These are phyloP conservation scores for Nasonovia ribisnigri DNA, from an alignment of 2,888 invertebrate genomes.

Conservation along the genomic window DNA sequence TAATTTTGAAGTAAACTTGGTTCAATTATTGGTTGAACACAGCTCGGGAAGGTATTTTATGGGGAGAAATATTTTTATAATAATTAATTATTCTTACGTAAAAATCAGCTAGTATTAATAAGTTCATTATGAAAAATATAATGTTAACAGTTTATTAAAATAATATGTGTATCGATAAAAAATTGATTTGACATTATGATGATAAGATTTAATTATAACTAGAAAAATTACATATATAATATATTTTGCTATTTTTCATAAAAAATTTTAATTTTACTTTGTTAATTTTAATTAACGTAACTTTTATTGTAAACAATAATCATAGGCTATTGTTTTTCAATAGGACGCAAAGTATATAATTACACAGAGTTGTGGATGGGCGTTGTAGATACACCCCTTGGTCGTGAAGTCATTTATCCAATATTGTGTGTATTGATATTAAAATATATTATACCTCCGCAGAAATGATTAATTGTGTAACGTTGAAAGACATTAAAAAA, in stretches of 20 bases:
- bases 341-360: not conserved
- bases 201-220: not conserved
- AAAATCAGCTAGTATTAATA: not conserved
- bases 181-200: not conserved
- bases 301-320: not conserved
- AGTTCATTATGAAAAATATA: not conserved
- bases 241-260: not conserved
- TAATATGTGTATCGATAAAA: not conserved
- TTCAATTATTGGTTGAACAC: not conserved
- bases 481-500: not conserved
- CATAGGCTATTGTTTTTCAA: not conserved
- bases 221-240: not conserved
- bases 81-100: not conserved
- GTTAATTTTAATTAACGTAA: not conserved
- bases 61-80: not conserved
- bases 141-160: not conserved
- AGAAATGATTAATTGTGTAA: not conserved
- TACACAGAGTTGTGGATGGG: not conserved
- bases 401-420: not conserved
- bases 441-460: not conserved
- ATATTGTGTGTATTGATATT: not conserved
- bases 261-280: not conserved
- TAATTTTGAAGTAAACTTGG: not conserved
- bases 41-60: not conserved
- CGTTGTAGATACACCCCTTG: not conserved